Conservation (phyloP, 64 coral and sea anemone species). For the Trachythela sp. region DNA sequence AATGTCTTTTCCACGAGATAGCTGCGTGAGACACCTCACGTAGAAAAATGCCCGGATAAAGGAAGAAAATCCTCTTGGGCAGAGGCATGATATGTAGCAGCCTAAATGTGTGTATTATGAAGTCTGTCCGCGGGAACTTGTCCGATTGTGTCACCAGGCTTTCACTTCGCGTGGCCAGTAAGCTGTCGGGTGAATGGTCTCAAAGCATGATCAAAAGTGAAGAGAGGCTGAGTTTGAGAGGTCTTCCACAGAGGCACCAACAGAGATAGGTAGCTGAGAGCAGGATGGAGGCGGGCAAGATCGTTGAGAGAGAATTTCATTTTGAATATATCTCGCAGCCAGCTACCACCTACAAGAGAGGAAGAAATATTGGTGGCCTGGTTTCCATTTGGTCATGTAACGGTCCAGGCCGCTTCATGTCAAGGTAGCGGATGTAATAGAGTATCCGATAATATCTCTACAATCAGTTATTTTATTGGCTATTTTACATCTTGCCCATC, state of each 20-base stretch:
- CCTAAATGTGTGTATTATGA: constrained; percentile 81
- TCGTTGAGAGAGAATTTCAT: constrained; percentile 82
- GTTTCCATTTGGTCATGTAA: no score
- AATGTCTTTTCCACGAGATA: constrained; percentile 96
- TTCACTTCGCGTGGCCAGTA: constrained; percentile 50
- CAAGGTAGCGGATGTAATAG: no score
- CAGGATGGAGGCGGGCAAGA: constrained; percentile 75
- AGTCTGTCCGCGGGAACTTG: constrained; percentile 64
- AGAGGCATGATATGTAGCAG: constrained; percentile 77
- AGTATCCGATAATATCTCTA: no score
- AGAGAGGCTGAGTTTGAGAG: constrained; percentile 72
- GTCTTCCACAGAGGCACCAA: constrained; percentile 92
- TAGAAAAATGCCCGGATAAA: constrained; percentile 90
- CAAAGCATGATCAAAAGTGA: constrained; percentile 56
- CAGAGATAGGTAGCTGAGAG: constrained; percentile 80
- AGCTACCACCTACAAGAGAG: constrained; percentile 31
- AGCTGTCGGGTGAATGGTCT: constrained; percentile 60
- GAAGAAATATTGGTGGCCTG: neutral
- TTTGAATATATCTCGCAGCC: constrained; percentile 74
- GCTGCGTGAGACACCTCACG: constrained; percentile 85
- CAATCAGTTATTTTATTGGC: no score
- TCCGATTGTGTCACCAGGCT: constrained; percentile 89
- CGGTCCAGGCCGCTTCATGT: no score
- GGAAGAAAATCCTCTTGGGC: constrained; percentile 83
- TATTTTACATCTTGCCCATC: no score